Evolutionary conservation across 2,797 vertebrate species (phyloP).

Genomic region (Amazona ochrocephala): DNA sequence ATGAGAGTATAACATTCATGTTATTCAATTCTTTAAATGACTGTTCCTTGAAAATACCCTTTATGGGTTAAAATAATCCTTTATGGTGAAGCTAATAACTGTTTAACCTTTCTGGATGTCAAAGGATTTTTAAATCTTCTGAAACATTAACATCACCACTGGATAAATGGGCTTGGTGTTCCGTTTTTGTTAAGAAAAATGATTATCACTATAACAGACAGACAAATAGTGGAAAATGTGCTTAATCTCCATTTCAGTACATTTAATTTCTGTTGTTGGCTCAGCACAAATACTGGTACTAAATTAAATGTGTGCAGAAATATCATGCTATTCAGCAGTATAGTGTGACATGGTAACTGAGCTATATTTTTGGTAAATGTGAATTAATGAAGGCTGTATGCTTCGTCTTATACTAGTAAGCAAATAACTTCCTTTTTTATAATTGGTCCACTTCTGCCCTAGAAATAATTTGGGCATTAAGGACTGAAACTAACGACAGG

Average conservation of each 20-base stretch:
- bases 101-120: background rate
- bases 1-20: background rate
- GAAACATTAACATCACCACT: background rate
- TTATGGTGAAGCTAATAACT: background rate
- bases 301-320: background rate
- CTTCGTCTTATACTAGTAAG: constrained; percentile 7
- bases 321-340: background rate
- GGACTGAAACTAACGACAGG: constrained; percentile 31
- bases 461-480: constrained; percentile 50
- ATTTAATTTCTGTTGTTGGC: constrained; percentile 5
- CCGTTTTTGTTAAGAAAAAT: background rate
- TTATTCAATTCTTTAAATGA: background rate
- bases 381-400: constrained; percentile 2
- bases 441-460: constrained; percentile 36
- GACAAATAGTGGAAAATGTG: background rate
- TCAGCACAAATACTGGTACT: background rate
- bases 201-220: background rate
- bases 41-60: background rate
- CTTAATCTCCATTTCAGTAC: background rate
- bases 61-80: too few species aligned
- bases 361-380: background rate
- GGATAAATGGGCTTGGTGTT: background rate
- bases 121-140: background rate
- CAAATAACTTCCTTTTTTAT: constrained; percentile 28
- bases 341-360: background rate